These are phyloP conservation scores for Malurus elegans DNA, from an alignment of 2,113 vertebrate genomes.

Conservation along the genomic window DNA sequence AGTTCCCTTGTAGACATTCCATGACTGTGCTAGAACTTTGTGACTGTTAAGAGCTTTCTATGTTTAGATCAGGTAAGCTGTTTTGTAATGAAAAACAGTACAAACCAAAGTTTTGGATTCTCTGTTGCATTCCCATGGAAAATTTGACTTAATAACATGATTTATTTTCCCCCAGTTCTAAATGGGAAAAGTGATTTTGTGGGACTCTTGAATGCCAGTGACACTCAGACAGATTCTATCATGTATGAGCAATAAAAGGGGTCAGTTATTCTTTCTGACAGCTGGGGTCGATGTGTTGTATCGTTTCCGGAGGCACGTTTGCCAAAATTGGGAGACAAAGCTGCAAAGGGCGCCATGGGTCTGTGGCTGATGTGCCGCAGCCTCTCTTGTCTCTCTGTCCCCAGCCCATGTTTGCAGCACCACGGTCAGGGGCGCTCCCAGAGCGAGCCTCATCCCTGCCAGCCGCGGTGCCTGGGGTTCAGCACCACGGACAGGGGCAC, in stretches of 20 bases:
- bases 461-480: fast-evolving
- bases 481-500: neutral
- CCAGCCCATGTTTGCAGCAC: neutral
- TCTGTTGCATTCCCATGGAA: neutral
- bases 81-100: neutral
- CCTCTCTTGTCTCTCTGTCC: neutral
- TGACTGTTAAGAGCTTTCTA: neutral
- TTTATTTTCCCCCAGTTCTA: neutral
- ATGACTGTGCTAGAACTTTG: neutral
- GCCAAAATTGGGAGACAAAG: neutral
- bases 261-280: neutral
- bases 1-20: neutral
- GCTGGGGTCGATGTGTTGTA: neutral
- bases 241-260: neutral
- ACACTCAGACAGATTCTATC: fast-evolving
- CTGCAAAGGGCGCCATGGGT: neutral
- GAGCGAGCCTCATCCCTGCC: fast-evolving
- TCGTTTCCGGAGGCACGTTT: neutral
- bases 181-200: neutral
- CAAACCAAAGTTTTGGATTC: neutral
- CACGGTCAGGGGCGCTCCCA: neutral
- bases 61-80: neutral
- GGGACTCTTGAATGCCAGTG: neutral
- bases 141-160: neutral
- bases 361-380: no score